Evolutionary conservation across 2,888 invertebrate species (phyloP), one percentile per base, ranked within the genome.

Genomic region (Leptinotarsa haldemani): DNA sequence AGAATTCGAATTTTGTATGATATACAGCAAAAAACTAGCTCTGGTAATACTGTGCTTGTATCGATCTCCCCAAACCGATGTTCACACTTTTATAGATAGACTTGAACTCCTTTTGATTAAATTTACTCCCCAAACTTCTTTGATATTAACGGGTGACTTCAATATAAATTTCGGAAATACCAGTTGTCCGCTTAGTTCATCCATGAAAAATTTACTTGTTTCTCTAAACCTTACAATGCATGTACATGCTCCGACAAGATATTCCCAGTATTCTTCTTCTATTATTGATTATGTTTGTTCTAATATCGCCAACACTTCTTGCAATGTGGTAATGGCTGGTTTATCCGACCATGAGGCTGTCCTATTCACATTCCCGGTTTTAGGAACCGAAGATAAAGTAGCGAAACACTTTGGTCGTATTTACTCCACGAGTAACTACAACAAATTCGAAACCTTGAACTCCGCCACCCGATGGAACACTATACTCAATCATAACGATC

Each of bases 161-260:
- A 64, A 64, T n/a, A 40, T 64, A 30, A 64, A 64, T 64, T 40
- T 64, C 64, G 64, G 64, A 22, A 64, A 64, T 64, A 64, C 64
- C 64, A 64, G 46, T 30, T 64, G 52, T 52, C 52, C 52, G 15
- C 52, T 16, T 52, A 52, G 52, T 52, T 52, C 52, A 52, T 25
- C 25, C n/a, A 1, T 52, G n/a, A 52, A 52, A n/a, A 52, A 52
- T 52, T 15, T 52, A 52, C n/a, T 52, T 52, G 52, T 16, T 52
- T 52, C 52, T 48, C 48, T 48, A 48, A 48, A 48, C 16, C 48
- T 12, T 48, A 48, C 48, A 48, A 48, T 48, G 48, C 52, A 64
- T 64, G 40, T 64, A 64, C 40, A 40, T 64, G 64, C 64, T 64
- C 40, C 64, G 64, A 64, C 64, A 64, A 64, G 30, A 64, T 64